A percentile compares a stretch with the other conserved stretches of the same genome.
These are phyloP conservation scores for Falco concolor DNA, from an alignment of 2,797 vertebrate genomes.

Conservation along the genomic window DNA sequence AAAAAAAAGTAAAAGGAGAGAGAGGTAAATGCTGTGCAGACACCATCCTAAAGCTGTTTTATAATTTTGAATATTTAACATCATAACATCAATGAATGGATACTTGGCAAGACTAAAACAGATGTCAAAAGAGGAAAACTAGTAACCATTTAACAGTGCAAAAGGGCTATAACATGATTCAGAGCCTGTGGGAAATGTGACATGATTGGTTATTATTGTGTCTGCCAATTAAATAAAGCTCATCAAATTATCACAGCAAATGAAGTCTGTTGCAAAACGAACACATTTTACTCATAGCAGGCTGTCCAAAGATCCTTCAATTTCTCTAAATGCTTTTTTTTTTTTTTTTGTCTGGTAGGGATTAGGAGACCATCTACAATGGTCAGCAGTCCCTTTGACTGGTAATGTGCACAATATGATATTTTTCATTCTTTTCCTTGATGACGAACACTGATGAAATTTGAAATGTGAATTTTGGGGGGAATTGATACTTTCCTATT, in stretches of 20 bases:
- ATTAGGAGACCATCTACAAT: not conserved
- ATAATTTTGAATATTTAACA: not conserved
- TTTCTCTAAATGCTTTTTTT: not conserved
- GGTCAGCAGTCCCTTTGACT: not conserved
- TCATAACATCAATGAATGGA: not conserved
- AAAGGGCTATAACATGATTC: not conserved
- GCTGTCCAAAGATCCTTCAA: not conserved
- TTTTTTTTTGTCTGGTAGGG: not conserved
- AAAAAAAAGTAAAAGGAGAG: not conserved
- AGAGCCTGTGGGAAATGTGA: not conserved
- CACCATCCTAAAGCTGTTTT: not conserved
- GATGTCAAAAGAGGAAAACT: conserved; percentile 21
- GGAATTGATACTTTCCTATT: not conserved
- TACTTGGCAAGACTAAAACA: not conserved
- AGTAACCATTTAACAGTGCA: not conserved
- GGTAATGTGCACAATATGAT: not conserved
- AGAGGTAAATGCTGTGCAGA: not conserved
- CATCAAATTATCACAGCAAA: conserved; percentile 28
- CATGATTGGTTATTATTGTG: conserved; percentile 11
- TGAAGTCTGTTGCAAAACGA: conserved; percentile 33
- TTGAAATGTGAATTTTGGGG: not conserved
- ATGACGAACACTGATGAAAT: not conserved
- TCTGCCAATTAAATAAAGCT: conserved; percentile 43
- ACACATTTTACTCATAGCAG: not conserved
- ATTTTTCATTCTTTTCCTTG: not conserved